A percentile compares a stretch with the other conserved stretches of the same genome.
Evolutionary conservation across 2,888 invertebrate genomes (phyloP).

Genomic region (Glyphotaelius pellucidus): DNA sequence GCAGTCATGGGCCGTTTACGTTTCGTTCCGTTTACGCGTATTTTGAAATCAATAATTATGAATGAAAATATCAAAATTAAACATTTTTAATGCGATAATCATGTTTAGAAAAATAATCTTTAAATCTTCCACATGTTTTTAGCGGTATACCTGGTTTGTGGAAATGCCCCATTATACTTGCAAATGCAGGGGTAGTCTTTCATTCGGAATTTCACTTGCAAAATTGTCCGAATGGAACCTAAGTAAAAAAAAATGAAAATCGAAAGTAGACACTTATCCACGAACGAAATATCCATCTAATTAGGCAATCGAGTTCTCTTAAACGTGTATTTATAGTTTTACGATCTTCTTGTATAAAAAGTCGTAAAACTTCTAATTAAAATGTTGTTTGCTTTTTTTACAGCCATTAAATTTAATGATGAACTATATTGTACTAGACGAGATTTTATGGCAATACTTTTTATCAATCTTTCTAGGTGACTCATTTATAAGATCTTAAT

Average conservation of each 20-base stretch:
- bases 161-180: too few relatives aligned
- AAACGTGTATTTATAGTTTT: not conserved
- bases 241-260: not conserved
- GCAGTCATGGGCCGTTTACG: too few relatives aligned
- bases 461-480: not conserved
- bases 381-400: not conserved
- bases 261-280: not conserved
- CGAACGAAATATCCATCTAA: not conserved
- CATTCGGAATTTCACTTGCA: not conserved
- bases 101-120: too few relatives aligned
- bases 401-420: not conserved
- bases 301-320: not conserved
- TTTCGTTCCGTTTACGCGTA: too few relatives aligned
- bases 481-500: too few relatives aligned
- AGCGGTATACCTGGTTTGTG: too few relatives aligned
- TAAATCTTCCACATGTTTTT: too few relatives aligned
- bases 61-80: too few relatives aligned
- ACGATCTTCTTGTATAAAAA: slow-evolving; percentile 22
- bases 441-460: too few relatives aligned
- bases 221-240: not conserved
- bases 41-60: too few relatives aligned
- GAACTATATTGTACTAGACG: not conserved
- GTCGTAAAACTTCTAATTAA: not conserved
- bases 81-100: too few relatives aligned
- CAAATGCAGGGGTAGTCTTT: not conserved